These are phyloP conservation scores for Centrocercus urophasianus DNA, from an alignment of 2,113 vertebrate species.

Conservation along the genomic window DNA sequence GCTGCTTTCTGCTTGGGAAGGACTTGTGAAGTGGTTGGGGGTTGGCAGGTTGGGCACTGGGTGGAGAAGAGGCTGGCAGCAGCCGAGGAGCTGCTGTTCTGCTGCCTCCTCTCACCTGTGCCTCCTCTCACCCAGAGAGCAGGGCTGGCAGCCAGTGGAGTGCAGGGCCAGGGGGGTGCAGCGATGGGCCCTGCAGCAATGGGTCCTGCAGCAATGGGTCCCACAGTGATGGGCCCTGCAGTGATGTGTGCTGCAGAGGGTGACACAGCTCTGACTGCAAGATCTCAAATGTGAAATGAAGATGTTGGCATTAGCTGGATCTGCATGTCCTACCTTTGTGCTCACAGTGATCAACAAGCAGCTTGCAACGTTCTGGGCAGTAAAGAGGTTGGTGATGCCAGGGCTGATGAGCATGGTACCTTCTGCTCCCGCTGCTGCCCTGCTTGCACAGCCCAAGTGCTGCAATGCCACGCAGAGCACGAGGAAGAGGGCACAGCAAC, in stretches of 20 bases:
- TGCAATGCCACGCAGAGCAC: background rate
- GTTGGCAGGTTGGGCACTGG: background rate
- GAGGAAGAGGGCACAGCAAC: background rate
- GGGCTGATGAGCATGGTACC: background rate
- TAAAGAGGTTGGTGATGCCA: background rate
- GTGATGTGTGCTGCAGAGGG: background rate
- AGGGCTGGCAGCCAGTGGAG: background rate
- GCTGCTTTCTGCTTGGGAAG: conserved; percentile 13
- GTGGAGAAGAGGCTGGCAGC: background rate
- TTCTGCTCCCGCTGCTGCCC: background rate
- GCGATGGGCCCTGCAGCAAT: no score
- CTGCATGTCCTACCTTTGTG: fast-evolving
- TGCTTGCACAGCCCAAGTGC: fast-evolving
- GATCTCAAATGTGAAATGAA: background rate
- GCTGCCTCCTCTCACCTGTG: background rate
- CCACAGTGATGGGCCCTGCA: no score
- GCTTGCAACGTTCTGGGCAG: background rate
- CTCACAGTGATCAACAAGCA: background rate
- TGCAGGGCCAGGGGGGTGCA: no score
- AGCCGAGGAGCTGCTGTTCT: background rate
- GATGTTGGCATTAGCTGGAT: background rate
- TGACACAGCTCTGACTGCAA: background rate
- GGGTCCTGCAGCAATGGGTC: no score
- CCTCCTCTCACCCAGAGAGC: background rate
- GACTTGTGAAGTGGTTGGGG: background rate